Evolutionary conservation across 2,113 vertebrate species (phyloP), one percentile per base, ranked within the genome.

Genomic region (Psittacula cyanocephala): DNA sequence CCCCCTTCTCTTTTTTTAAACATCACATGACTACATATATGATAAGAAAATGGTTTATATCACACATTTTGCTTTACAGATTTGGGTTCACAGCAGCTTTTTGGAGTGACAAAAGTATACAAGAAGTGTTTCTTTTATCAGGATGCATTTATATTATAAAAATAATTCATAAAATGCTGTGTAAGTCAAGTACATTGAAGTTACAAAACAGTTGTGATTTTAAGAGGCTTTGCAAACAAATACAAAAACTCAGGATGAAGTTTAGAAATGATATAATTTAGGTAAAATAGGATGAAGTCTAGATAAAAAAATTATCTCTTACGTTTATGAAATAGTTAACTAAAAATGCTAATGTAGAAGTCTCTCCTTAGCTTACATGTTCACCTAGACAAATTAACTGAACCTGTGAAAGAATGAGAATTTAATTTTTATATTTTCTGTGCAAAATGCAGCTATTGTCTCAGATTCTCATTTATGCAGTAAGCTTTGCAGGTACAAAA

Each of bases 401-500:
- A 88, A 71, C 29, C 13, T 71, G 35, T 78, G 47, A 86, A 77
- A 69, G 47, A 27, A 2, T 6, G 29, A 59, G 37, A 53, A 19
- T 74, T 44, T 23, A 44, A 24, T 69, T 77, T 80, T 70, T 46
- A 7, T 81, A 16, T 52, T 94, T 83, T 95, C 10, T 29, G 14
- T 81, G 50, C 57, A 86, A 84, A 93, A 83, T 75, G 25, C 37
- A 88, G 33, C 31, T 75, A 29, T 81, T 88, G 47, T 72, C 28
- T 70, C 37, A 50, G 67, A 60, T 71, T 90, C 22, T 82, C 55
- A 72, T 72, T 89, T 81, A 44, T 9, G 37, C 59, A 70, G 49
- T 50, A 64, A 74, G 79, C 25, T 90, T 84, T 85, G 67, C 88
- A 89, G 91, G 91, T 97, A 97, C 44, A 75, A 90, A 93, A 39